Evolutionary conservation across 1,140 invertebrate genomes (phyloP).

Genomic region (Drosophila malerkotliana): DNA sequence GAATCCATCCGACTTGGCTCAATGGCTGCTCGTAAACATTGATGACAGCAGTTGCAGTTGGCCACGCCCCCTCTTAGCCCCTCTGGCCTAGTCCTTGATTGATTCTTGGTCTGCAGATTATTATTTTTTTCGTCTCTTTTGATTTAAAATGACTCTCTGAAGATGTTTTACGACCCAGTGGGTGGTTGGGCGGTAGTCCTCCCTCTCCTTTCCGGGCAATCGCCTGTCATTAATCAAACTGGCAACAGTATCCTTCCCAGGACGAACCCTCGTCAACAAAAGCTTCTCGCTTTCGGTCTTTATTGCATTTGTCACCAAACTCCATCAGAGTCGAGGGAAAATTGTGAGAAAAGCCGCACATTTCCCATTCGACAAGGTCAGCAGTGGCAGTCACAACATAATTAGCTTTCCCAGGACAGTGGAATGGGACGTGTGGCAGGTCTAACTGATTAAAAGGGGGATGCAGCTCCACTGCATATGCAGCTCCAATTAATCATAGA

Average conservation of each 20-base stretch:
- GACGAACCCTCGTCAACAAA: slow-evolving; percentile 30
- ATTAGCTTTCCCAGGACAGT: slow-evolving; percentile 13
- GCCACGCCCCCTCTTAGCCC: slow-evolving; percentile 14
- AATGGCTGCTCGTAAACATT: slow-evolving; percentile 77
- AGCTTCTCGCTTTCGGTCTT: slow-evolving; percentile 55
- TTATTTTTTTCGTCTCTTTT: slow-evolving; percentile 7
- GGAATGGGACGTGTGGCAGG: slow-evolving; percentile 7
- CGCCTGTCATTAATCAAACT: slow-evolving; percentile 75
- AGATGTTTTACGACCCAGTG: slow-evolving; percentile 41
- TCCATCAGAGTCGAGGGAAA: background rate
- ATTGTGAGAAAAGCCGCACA: slow-evolving; percentile 58
- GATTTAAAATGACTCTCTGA: slow-evolving; percentile 35
- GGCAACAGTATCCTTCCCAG: slow-evolving; percentile 29
- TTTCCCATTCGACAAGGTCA: slow-evolving; percentile 6
- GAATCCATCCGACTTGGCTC: slow-evolving; percentile 1
- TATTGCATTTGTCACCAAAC: slow-evolving; percentile 73
- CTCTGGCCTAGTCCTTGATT: slow-evolving; percentile 45
- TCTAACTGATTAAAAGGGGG: slow-evolving; percentile 22
- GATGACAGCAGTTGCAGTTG: slow-evolving; percentile 72
- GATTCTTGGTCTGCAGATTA: slow-evolving; percentile 46
- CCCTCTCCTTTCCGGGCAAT: slow-evolving; percentile 48
- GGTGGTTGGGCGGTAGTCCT: background rate
- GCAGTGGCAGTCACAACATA: slow-evolving; percentile 31
- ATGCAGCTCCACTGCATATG: slow-evolving; percentile 34
- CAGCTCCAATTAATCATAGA: slow-evolving; percentile 36